Percentiles rank a stretch among this genome's conserved stretches.
These are phyloP conservation scores for Gymnosoma rotundatum DNA, from an alignment of 2,888 invertebrate species.

Conservation along the genomic window DNA sequence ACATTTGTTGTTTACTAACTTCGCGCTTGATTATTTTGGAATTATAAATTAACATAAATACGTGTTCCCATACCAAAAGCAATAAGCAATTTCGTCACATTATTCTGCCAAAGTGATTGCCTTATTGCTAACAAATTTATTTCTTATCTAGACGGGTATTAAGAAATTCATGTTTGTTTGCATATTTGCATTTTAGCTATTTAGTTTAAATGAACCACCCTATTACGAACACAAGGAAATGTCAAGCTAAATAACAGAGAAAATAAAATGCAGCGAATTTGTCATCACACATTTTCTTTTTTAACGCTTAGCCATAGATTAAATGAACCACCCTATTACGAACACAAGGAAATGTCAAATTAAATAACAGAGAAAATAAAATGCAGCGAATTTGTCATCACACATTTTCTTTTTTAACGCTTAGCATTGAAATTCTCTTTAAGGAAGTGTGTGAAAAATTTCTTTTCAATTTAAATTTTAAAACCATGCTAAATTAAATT, in stretches of 20 bases:
- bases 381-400: constrained; percentile 62
- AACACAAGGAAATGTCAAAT: too few relatives aligned
- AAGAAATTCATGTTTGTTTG: too few relatives aligned
- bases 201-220: constrained; percentile 11
- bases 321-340: too few relatives aligned
- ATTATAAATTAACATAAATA: too few relatives aligned
- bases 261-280: constrained; percentile 53
- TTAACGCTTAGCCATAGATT: constrained; percentile 34
- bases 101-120: too few relatives aligned
- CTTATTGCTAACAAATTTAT: too few relatives aligned
- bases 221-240: constrained; percentile 32
- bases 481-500: constrained; percentile 30
- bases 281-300: constrained; percentile 60
- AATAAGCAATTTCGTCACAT: too few relatives aligned
- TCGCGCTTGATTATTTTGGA: too few relatives aligned
- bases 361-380: constrained; percentile 35
- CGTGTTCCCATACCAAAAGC: too few relatives aligned
- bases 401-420: constrained; percentile 49
- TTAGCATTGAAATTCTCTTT: constrained; percentile 47
- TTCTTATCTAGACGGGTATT: too few relatives aligned
- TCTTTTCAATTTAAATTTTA: constrained; percentile 34
- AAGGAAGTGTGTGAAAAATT: constrained; percentile 45
- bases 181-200: too few relatives aligned
- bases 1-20: too few relatives aligned
- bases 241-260: constrained; percentile 46